Conservation (phyloP, 2,888 invertebrate species). For the Cantharis rufa region DNA sequence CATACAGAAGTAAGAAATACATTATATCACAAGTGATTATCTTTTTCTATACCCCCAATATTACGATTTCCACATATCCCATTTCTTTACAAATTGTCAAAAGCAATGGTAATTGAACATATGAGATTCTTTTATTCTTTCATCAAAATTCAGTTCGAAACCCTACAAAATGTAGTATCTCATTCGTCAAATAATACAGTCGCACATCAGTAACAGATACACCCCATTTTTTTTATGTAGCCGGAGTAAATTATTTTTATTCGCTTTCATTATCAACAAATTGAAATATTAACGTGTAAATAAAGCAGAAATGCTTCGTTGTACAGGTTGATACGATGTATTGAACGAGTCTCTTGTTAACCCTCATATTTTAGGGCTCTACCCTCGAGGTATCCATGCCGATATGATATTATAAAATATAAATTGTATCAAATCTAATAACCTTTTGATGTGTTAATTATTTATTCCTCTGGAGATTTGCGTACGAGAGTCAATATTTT, state of each 20-base stretch:
- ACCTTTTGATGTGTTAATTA: constrained; percentile 48
- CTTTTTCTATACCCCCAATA: not conserved
- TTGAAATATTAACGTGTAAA: not conserved
- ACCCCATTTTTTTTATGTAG: not conserved
- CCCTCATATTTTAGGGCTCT: constrained; percentile 12
- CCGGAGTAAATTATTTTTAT: not conserved
- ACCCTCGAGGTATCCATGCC: constrained; percentile 4
- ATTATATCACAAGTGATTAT: not conserved
- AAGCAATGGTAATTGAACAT: not conserved
- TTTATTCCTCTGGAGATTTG: constrained; percentile 32
- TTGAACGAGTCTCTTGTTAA: constrained; percentile 22
- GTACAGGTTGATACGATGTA: constrained; percentile 33
- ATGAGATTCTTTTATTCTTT: constrained; percentile 3
- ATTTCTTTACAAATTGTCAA: constrained; percentile 3
- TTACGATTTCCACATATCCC: not conserved
- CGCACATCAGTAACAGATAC: constrained; percentile 23
- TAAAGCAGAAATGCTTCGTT: constrained; percentile 5
- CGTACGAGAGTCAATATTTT: not conserved
- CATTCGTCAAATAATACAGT: constrained; percentile 11
- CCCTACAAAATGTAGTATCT: constrained; percentile 11
- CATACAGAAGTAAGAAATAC: not conserved
- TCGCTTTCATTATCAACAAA: not conserved
- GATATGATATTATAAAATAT: constrained; percentile 48
- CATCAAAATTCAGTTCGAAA: constrained; percentile 16
- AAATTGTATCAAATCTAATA: constrained; percentile 48